phyloP scores from a whole-genome alignment of 2,888 invertebrate species.

The Slavum lentiscoides region DNA sequence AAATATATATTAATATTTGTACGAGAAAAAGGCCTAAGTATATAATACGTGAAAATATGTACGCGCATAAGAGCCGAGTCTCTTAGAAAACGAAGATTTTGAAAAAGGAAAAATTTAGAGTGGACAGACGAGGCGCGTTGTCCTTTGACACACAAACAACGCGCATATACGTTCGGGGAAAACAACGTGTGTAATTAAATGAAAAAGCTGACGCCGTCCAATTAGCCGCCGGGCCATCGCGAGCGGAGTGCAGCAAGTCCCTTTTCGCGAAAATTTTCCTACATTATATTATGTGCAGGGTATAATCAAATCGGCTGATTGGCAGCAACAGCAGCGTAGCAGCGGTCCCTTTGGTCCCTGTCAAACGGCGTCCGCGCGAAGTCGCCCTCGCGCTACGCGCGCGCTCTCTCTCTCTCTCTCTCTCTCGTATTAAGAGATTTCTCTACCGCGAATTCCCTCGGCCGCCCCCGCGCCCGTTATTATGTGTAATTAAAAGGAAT shows the following conservation, averaged over 20 bases:
- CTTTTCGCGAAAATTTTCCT: no score
- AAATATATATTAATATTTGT: background rate
- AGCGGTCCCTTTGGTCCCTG: conserved; percentile 41
- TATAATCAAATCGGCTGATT: conserved; percentile 40
- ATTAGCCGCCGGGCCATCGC: conserved; percentile 1
- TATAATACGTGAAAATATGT: background rate
- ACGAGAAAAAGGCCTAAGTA: conserved; percentile 3
- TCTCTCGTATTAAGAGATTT: conserved; percentile 34
- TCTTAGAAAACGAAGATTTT: conserved; percentile 3
- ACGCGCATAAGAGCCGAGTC: conserved; percentile 1
- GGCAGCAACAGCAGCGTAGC: background rate
- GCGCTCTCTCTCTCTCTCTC: no score
- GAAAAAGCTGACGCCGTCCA: conserved; percentile 40
- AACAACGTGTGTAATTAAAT: conserved; percentile 45
- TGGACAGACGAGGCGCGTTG: no score
- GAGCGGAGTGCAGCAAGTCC: no score
- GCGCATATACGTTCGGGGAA: background rate
- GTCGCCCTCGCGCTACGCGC: background rate
- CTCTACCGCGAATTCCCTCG: conserved; percentile 32
- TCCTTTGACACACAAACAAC: conserved; percentile 15
- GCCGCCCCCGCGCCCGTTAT: no score
- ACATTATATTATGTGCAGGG: background rate
- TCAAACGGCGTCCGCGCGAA: conserved; percentile 36
- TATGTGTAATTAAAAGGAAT: conserved; percentile 44
- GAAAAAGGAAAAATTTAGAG: no score